Percentiles rank a stretch among this genome's conserved stretches.
Evolutionary conservation across 2,113 vertebrate species (phyloP).

Genomic region (Tragelaphus scriptus): DNA sequence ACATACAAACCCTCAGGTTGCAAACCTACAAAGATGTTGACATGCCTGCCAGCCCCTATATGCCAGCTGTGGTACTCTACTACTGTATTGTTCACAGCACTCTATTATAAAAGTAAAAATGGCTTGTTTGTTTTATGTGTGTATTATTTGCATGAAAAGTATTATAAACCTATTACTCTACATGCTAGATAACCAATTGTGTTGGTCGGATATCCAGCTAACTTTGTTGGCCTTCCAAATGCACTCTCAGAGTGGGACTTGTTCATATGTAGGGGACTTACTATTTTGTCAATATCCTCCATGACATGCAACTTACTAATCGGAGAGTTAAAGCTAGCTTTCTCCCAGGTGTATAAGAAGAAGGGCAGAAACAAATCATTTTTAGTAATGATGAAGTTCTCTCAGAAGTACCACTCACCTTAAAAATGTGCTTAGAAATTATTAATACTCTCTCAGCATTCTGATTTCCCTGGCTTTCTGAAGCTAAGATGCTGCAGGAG

Average conservation of each 20-base stretch:
- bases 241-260: not conserved
- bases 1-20: not conserved
- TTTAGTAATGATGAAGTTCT: not conserved
- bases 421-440: slow-evolving; percentile 33
- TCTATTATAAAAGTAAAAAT: not conserved
- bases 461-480: slow-evolving; percentile 20
- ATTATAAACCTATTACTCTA: not conserved
- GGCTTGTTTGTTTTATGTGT: not conserved
- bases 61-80: not conserved
- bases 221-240: not conserved
- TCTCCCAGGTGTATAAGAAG: not conserved
- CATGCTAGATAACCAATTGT: not conserved
- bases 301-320: not conserved
- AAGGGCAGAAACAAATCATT: slow-evolving; percentile 32
- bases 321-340: not conserved
- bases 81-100: not conserved
- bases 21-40: not conserved
- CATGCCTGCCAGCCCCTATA: rapidly evolving
- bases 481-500: slow-evolving; percentile 7
- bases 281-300: not conserved
- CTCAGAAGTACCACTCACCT: slow-evolving; percentile 39
- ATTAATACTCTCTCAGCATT: not conserved
- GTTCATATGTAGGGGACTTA: not conserved
- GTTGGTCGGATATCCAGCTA: rapidly evolving
- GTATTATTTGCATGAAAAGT: not conserved